Conservation (phyloP, 2,888 invertebrate species). For the Atherix ibis region DNA sequence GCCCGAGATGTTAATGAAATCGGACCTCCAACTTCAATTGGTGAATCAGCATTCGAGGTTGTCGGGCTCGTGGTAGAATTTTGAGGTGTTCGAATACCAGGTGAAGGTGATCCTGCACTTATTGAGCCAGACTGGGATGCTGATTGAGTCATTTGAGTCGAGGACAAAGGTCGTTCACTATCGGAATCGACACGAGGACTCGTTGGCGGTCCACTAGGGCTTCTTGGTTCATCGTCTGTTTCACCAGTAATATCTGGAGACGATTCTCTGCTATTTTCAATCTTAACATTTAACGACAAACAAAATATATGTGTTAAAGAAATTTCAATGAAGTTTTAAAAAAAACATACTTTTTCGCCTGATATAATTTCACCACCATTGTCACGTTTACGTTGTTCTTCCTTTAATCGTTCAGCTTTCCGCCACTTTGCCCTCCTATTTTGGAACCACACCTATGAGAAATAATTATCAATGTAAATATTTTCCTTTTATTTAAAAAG, state of each 20-base stretch:
- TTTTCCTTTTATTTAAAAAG: too few relatives aligned
- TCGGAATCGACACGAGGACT: slow-evolving; percentile 30
- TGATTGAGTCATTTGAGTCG: slow-evolving; percentile 29
- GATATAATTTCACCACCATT: slow-evolving; percentile 50
- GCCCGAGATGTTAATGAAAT: slow-evolving; percentile 25
- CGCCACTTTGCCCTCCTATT: slow-evolving; percentile 86
- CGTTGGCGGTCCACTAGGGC: slow-evolving; percentile 21
- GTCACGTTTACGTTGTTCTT: slow-evolving; percentile 74
- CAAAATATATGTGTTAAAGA: background rate
- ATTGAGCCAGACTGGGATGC: slow-evolving; percentile 36
- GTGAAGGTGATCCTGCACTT: slow-evolving; percentile 33
- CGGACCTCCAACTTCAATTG: slow-evolving; percentile 34
- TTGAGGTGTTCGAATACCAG: slow-evolving; percentile 27
- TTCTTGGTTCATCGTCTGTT: slow-evolving; percentile 30
- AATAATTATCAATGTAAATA: background rate
- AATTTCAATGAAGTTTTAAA: background rate
- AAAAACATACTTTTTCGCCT: slow-evolving; percentile 33
- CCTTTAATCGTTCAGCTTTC: slow-evolving; percentile 80
- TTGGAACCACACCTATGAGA: slow-evolving; percentile 76
- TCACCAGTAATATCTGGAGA: slow-evolving; percentile 34
- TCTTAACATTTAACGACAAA: slow-evolving; percentile 17
- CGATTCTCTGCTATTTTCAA: slow-evolving; percentile 32
- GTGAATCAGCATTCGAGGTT: slow-evolving; percentile 43
- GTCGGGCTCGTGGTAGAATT: slow-evolving; percentile 39
- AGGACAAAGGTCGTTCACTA: slow-evolving; percentile 30